Evolutionary conservation across 1,140 invertebrate species (phyloP).

Genomic region (Drosophila asahinai): DNA sequence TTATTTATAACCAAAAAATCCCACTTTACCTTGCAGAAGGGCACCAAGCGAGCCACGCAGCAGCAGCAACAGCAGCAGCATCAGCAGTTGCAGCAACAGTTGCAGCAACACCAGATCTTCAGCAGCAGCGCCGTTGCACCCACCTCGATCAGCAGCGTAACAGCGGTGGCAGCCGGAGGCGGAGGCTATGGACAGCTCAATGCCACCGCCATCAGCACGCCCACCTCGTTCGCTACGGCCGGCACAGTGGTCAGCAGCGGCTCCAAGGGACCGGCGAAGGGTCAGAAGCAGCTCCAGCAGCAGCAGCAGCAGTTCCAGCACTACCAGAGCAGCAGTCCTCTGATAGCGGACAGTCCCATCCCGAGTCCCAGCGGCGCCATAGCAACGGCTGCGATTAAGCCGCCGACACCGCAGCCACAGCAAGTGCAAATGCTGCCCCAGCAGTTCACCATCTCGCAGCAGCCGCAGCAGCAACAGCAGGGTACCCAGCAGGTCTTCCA

Average conservation of each 20-base stretch:
- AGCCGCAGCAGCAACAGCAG: constrained; percentile 62
- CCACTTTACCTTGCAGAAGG: constrained; percentile 66
- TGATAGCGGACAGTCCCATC: constrained; percentile 83
- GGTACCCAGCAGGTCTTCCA: constrained; percentile 77
- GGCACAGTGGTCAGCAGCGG: constrained; percentile 81
- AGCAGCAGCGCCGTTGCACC: constrained; percentile 73
- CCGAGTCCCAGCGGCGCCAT: constrained; percentile 79
- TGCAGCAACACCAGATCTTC: constrained; percentile 65
- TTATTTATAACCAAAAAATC: background rate
- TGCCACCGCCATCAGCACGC: constrained; percentile 67
- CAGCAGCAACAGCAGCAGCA: constrained; percentile 59
- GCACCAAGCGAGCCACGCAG: constrained; percentile 72
- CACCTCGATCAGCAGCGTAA: constrained; percentile 64
- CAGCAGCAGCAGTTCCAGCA: constrained; percentile 74
- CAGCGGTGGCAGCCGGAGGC: constrained; percentile 27
- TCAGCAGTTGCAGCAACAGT: constrained; percentile 62
- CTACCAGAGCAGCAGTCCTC: constrained; percentile 82
- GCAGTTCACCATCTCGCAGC: constrained; percentile 76
- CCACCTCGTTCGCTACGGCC: constrained; percentile 76
- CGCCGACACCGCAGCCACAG: constrained; percentile 77
- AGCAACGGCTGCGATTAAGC: constrained; percentile 76
- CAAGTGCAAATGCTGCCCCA: constrained; percentile 80
- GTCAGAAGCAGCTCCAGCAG: constrained; percentile 67
- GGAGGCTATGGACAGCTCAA: constrained; percentile 46
- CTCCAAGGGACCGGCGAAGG: constrained; percentile 82